These are phyloP conservation scores for Danaus plexippus DNA, from an alignment of 1,140 invertebrate genomes.

Conservation along the genomic window DNA sequence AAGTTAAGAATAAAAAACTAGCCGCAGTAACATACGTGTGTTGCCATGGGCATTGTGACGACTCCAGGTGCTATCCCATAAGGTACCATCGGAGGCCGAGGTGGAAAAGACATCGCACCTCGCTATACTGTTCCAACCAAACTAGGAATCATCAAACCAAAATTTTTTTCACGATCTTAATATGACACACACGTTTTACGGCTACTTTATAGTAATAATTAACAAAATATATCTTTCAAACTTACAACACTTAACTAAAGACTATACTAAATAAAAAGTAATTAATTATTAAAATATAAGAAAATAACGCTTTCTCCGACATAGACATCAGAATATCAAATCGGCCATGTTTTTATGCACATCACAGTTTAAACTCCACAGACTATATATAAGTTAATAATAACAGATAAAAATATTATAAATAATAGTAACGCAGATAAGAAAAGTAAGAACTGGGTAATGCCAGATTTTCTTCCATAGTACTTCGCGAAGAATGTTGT, in stretches of 20 bases:
- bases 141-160: constrained; percentile 19
- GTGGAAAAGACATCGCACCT: constrained; percentile 58
- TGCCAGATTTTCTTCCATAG: too few species aligned
- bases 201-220: constrained; percentile 10
- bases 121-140: constrained; percentile 2
- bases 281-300: constrained; percentile 14
- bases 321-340: constrained; percentile 21
- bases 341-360: constrained; percentile 26
- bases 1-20: constrained; percentile 12
- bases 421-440: too few species aligned
- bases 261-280: constrained; percentile 8
- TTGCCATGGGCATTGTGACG: constrained; percentile 59
- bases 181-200: constrained; percentile 22
- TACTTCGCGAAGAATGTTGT: too few species aligned
- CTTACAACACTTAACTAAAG: constrained; percentile 7
- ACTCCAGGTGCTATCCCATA: constrained; percentile 62
- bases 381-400: too few species aligned
- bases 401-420: too few species aligned
- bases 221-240: constrained; percentile 3
- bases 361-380: constrained; percentile 3
- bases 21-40: constrained; percentile 49
- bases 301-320: constrained; percentile 18
- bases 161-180: constrained; percentile 10
- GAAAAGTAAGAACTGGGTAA: too few species aligned
- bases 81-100: constrained; percentile 58